Evolutionary conservation across 2,113 vertebrate species (phyloP).

Genomic region (Alexandromys fortis): DNA sequence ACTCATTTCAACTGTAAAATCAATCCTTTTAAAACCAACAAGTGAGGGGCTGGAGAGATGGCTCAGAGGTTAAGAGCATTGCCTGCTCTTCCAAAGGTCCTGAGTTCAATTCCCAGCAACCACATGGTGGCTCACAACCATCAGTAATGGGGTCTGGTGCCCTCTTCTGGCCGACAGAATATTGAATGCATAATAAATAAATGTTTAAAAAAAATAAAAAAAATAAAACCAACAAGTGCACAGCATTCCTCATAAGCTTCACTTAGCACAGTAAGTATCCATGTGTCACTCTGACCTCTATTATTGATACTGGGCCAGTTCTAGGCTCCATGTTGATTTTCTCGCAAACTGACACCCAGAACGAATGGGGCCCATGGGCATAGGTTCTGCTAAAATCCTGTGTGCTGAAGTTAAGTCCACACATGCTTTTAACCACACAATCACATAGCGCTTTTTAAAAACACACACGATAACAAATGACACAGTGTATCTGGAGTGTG

Average conservation of each 20-base stretch:
- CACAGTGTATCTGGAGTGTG: background rate
- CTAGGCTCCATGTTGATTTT: slow-evolving; percentile 25
- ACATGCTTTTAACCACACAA: slow-evolving; percentile 26
- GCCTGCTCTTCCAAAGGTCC: too few relatives aligned
- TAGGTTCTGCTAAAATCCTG: slow-evolving; percentile 30
- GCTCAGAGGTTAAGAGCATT: too few relatives aligned
- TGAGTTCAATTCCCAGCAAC: too few relatives aligned
- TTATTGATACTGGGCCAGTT: background rate
- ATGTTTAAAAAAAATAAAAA: too few relatives aligned
- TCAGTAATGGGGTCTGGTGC: too few relatives aligned
- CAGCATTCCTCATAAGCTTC: background rate
- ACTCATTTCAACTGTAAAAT: background rate
- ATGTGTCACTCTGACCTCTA: background rate
- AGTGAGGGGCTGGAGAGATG: too few relatives aligned
- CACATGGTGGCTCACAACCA: too few relatives aligned
- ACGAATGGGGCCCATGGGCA: background rate
- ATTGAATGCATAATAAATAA: too few relatives aligned
- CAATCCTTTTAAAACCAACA: background rate
- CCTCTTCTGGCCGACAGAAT: too few relatives aligned
- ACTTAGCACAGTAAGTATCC: background rate
- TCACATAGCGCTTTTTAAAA: background rate
- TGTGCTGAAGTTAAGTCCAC: slow-evolving; percentile 22
- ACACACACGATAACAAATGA: slow-evolving; percentile 3
- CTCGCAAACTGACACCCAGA: slow-evolving; percentile 47
- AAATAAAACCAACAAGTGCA: background rate